Evolutionary conservation across 2,113 vertebrate genomes (phyloP).

Genomic region (Labeo catla): DNA sequence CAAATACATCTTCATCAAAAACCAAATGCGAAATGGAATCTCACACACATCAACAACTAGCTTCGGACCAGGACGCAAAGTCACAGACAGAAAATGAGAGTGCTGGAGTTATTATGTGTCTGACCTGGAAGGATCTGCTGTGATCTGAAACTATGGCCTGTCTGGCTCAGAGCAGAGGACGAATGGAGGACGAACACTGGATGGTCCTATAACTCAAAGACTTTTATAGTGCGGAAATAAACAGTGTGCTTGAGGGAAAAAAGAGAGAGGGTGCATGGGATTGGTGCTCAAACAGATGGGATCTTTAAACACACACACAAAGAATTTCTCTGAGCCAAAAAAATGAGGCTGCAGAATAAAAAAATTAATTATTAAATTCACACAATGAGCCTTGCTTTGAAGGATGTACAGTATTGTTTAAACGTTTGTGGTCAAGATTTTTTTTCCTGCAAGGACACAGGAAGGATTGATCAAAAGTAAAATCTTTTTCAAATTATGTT

Average conservation of each 20-base stretch:
- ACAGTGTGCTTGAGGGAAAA: background rate
- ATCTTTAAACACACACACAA: conserved; percentile 1
- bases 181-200: background rate
- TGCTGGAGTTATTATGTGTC: background rate
- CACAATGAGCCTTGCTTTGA: background rate
- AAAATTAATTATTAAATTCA: conserved; percentile 6
- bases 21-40: background rate
- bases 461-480: background rate
- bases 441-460: background rate
- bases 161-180: background rate
- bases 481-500: background rate
- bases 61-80: conserved; percentile 35
- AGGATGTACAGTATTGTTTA: background rate
- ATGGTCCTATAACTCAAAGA: conserved; percentile 2
- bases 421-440: background rate
- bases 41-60: conserved; percentile 31
- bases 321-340: background rate
- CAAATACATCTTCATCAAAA: conserved; percentile 41
- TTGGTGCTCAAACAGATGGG: background rate
- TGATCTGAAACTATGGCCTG: background rate
- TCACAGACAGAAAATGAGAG: conserved; percentile 35
- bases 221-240: conserved; percentile 16
- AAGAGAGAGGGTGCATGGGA: background rate
- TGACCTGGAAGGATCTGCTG: conserved; percentile 17
- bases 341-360: background rate